phyloP scores from a whole-genome alignment of 2,888 invertebrate genomes.

The Camponotus fellah region DNA sequence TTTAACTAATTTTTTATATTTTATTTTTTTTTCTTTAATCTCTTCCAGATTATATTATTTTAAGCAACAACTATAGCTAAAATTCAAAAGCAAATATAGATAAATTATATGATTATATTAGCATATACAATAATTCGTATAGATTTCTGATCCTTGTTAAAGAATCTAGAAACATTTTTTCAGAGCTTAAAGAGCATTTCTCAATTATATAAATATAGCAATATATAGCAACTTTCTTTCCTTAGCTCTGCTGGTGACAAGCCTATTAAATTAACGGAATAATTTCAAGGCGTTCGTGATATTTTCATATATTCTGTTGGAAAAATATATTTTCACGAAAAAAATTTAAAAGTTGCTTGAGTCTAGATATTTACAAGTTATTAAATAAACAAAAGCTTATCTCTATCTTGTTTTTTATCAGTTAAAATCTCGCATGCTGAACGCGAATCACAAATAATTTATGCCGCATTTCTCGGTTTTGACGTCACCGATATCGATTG shows the following conservation, averaged over 20 bases:
- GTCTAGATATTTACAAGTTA: not conserved
- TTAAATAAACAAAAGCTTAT: not conserved
- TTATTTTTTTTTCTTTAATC: not conserved
- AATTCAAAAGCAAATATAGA: not conserved
- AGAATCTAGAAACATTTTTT: not conserved
- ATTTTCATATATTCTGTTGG: not conserved
- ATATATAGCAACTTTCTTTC: not conserved
- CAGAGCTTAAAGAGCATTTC: not conserved
- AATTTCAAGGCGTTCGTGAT: slow-evolving; percentile 6
- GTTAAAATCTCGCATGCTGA: slow-evolving; percentile 40
- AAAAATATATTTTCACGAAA: not conserved
- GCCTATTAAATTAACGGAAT: slow-evolving; percentile 30
- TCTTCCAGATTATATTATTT: not conserved
- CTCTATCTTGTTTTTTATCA: not conserved
- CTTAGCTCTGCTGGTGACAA: not conserved
- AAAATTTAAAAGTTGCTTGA: not conserved
- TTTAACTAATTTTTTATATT: no score
- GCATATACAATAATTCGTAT: not conserved
- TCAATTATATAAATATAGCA: slow-evolving; percentile 2
- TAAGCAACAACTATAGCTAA: not conserved
- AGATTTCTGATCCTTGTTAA: not conserved
- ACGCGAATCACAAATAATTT: slow-evolving; percentile 37
- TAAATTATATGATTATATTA: not conserved
- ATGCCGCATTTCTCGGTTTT: slow-evolving; percentile 48
- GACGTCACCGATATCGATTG: slow-evolving; percentile 54